These are phyloP conservation scores for Platycercus adscitus DNA, from an alignment of 2,113 vertebrate genomes.

Conservation along the genomic window DNA sequence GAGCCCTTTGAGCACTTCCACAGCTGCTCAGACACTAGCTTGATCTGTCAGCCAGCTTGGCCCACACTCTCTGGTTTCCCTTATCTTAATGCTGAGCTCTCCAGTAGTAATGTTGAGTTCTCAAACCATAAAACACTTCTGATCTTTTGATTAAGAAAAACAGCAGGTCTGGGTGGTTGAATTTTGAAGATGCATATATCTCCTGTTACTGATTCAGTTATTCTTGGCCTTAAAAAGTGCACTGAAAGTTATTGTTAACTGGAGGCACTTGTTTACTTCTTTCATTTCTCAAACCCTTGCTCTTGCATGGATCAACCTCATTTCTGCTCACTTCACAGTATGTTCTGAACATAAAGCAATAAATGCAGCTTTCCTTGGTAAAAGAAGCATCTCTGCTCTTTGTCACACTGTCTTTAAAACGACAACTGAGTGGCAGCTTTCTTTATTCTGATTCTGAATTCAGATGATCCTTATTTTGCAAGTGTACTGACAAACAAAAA, in stretches of 20 bases:
- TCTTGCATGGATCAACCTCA: neutral
- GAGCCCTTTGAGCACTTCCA: neutral
- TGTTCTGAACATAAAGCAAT: neutral
- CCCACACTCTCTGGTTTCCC: neutral
- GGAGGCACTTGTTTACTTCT: neutral
- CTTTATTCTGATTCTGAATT: neutral
- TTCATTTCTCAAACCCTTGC: neutral
- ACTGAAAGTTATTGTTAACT: neutral
- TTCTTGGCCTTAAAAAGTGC: neutral
- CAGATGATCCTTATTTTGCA: neutral
- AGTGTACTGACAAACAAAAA: neutral
- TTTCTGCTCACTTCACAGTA: neutral
- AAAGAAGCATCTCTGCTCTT: neutral
- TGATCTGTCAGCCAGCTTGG: neutral
- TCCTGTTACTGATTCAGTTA: neutral
- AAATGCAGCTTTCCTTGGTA: neutral
- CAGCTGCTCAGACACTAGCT: constrained; percentile 24
- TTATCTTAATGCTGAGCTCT: neutral
- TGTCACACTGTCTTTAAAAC: neutral
- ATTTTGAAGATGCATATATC: neutral
- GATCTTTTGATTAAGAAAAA: neutral
- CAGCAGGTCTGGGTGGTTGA: neutral
- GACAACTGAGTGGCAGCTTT: neutral
- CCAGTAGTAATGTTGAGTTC: neutral
- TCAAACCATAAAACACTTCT: neutral